phyloP scores from a whole-genome alignment of 2,113 vertebrate species.

The Ancistrus triradiatus region DNA sequence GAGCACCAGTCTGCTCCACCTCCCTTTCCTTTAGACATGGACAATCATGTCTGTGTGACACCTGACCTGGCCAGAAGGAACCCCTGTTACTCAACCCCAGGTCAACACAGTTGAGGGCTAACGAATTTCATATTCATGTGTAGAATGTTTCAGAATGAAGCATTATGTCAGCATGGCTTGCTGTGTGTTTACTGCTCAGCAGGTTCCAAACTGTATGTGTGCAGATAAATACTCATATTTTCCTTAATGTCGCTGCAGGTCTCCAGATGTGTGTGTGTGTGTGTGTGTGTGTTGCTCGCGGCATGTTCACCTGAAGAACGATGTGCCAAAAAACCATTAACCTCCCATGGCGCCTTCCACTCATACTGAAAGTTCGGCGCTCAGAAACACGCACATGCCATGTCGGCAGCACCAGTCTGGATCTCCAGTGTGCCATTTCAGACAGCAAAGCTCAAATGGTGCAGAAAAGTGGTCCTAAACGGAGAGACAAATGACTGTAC shows the following conservation, averaged over 20 bases:
- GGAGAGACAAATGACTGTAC: conserved; percentile 23
- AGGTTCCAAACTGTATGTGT: not conserved
- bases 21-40: too few relatives aligned
- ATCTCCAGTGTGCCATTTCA: conserved; percentile 35
- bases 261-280: not conserved
- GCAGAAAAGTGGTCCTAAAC: conserved; percentile 18
- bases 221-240: not conserved
- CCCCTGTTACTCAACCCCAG: too few relatives aligned
- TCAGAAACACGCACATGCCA: conserved; percentile 20
- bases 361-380: conserved; percentile 24
- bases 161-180: not conserved
- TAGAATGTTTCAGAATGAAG: too few relatives aligned
- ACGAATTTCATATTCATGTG: too few relatives aligned
- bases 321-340: conserved; percentile 23
- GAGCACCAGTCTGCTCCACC: too few relatives aligned
- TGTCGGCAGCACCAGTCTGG: conserved; percentile 20
- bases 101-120: too few relatives aligned
- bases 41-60: too few relatives aligned
- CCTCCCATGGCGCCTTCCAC: conserved; percentile 11
- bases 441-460: conserved; percentile 28
- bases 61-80: too few relatives aligned
- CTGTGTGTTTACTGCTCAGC: not conserved
- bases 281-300: conserved; percentile 22
- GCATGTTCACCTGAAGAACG: conserved; percentile 37
- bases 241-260: conserved; percentile 16